Evolutionary conservation across 2,797 vertebrate genomes (phyloP).

Genomic region (Setipinna tenuifilis): DNA sequence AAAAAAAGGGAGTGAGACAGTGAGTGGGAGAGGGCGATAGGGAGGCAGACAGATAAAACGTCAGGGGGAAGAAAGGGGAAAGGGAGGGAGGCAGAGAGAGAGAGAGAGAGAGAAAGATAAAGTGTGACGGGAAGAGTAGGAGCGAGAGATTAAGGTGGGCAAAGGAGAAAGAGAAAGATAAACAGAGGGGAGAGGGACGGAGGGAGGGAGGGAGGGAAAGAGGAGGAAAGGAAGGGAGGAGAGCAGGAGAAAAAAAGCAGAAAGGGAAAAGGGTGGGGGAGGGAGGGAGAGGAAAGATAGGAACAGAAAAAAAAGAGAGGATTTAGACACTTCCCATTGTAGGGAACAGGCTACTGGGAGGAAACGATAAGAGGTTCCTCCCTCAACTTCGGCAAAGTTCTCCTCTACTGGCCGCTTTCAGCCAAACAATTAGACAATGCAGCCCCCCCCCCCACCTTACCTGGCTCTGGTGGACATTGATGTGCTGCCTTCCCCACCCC

Average conservation of each 20-base stretch:
- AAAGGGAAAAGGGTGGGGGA: too few relatives aligned
- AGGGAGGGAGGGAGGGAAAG: too few relatives aligned
- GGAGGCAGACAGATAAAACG: neutral
- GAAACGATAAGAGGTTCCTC: slow-evolving; percentile 22
- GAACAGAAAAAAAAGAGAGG: neutral
- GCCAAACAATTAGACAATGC: slow-evolving; percentile 23
- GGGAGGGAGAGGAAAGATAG: too few relatives aligned
- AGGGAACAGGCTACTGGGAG: slow-evolving; percentile 21
- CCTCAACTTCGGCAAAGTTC: slow-evolving; percentile 8
- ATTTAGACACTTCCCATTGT: slow-evolving; percentile 21
- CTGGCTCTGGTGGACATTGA: slow-evolving; percentile 12
- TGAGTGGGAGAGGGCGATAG: neutral
- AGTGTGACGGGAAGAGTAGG: too few relatives aligned
- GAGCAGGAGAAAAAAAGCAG: too few relatives aligned
- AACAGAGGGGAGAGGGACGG: too few relatives aligned
- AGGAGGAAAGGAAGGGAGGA: too few relatives aligned
- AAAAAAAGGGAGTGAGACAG: neutral
- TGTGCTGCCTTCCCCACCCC: slow-evolving; percentile 2
- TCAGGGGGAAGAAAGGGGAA: neutral
- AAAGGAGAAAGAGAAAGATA: too few relatives aligned
- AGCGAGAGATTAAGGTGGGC: too few relatives aligned
- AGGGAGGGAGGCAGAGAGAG: neutral
- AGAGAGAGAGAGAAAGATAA: slow-evolving; percentile 3
- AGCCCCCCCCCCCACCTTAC: slow-evolving; percentile 1
- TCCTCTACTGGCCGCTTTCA: neutral